phyloP scores from a whole-genome alignment of 2,113 vertebrate species.

The Macquaria australasica region DNA sequence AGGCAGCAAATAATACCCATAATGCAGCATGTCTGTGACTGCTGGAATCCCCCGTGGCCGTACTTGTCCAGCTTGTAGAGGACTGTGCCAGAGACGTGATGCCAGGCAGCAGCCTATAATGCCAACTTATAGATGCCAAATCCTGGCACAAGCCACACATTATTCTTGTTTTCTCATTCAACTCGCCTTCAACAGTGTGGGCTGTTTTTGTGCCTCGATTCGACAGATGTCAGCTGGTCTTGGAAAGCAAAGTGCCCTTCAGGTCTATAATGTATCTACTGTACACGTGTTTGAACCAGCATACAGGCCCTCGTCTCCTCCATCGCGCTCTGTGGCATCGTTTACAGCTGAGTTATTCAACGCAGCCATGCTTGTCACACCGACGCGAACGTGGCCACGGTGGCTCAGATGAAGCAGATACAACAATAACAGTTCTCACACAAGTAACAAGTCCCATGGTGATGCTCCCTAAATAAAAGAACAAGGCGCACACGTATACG shows the following conservation, averaged over 20 bases:
- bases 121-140: conserved; percentile 56
- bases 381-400: conserved; percentile 10
- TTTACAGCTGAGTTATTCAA: conserved; percentile 23
- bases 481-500: conserved; percentile 35
- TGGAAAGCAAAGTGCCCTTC: background rate
- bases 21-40: conserved; percentile 77
- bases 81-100: conserved; percentile 59
- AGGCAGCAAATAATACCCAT: conserved; percentile 75
- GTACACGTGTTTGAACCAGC: conserved; percentile 10
- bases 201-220: conserved; percentile 16
- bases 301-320: background rate
- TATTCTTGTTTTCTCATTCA: conserved; percentile 26
- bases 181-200: background rate
- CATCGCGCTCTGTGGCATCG: background rate
- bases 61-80: conserved; percentile 65
- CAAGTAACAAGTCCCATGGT: conserved; percentile 68
- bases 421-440: conserved; percentile 47
- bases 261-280: conserved; percentile 3
- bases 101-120: conserved; percentile 55
- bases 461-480: conserved; percentile 71
- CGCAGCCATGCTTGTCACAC: conserved; percentile 21
- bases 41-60: conserved; percentile 69
- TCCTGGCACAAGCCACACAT: conserved; percentile 32
- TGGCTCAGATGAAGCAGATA: conserved; percentile 56
- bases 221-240: conserved; percentile 3